Conservation (phyloP, 2,797 vertebrate genomes). For the Macropodus opercularis region DNA sequence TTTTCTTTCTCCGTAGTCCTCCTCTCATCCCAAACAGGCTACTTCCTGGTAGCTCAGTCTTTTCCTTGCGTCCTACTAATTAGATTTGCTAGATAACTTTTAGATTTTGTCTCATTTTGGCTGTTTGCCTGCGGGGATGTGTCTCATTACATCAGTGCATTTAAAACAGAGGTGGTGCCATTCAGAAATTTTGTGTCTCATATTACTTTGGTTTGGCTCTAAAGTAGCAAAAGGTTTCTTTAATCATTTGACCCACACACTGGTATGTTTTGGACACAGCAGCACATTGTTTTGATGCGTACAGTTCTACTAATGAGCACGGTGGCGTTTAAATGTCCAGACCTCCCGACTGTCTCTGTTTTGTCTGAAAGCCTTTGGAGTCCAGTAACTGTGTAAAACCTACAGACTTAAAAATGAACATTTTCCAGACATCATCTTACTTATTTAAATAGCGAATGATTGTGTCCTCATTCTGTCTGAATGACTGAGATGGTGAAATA, state of each 20-base stretch:
- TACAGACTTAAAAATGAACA: slow-evolving; percentile 36
- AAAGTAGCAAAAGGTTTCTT: slow-evolving; percentile 22
- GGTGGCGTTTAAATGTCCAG: slow-evolving; percentile 19
- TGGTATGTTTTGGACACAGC: slow-evolving; percentile 19
- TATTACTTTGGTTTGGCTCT: background rate
- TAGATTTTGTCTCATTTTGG: background rate
- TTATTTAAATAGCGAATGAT: slow-evolving; percentile 66
- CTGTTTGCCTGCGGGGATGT: background rate
- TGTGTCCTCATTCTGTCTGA: slow-evolving; percentile 76
- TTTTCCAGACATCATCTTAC: slow-evolving; percentile 50
- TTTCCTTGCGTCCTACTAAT: slow-evolving; percentile 19
- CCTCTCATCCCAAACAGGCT: slow-evolving; percentile 12
- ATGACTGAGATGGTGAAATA: slow-evolving; percentile 70
- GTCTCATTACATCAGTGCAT: slow-evolving; percentile 23
- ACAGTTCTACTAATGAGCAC: slow-evolving; percentile 29
- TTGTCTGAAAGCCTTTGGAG: slow-evolving; percentile 9
- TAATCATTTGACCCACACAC: slow-evolving; percentile 47
- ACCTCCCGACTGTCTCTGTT: slow-evolving; percentile 17
- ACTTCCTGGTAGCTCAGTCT: background rate
- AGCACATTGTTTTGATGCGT: slow-evolving; percentile 5
- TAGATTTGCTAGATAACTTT: slow-evolving; percentile 11
- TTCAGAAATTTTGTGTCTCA: background rate
- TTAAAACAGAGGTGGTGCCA: background rate
- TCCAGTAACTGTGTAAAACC: slow-evolving; percentile 33
- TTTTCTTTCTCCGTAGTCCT: slow-evolving; percentile 29